These are phyloP conservation scores for Metopia argyrocephala DNA, from an alignment of 2,888 invertebrate genomes.

Conservation along the genomic window DNA sequence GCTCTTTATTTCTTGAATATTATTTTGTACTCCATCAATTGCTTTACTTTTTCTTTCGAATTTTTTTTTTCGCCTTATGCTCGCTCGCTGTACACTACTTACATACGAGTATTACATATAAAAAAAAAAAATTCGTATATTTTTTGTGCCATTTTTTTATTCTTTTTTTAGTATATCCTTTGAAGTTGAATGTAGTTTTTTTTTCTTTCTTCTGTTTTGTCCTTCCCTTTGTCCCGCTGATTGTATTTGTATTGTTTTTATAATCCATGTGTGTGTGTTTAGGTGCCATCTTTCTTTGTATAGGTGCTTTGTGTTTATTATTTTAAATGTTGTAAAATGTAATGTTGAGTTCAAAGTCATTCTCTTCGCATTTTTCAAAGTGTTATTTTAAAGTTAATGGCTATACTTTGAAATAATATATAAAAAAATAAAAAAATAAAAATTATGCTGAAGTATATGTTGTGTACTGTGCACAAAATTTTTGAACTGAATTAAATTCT, in stretches of 20 bases:
- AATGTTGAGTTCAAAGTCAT: conserved; percentile 38
- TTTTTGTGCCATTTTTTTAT: conserved; percentile 4
- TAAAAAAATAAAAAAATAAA: too few relatives aligned
- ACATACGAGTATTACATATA: too few relatives aligned
- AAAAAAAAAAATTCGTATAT: conserved; percentile 27
- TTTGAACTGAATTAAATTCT: background rate
- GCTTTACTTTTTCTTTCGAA: background rate
- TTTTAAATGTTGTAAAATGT: conserved; percentile 27
- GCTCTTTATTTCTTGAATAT: background rate
- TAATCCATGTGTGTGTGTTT: background rate
- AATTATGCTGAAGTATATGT: background rate
- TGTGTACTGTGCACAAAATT: background rate
- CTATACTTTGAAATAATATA: background rate
- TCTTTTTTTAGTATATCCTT: conserved; percentile 35
- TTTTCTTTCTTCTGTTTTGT: conserved; percentile 12
- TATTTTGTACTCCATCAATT: conserved; percentile 33
- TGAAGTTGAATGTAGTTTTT: conserved; percentile 39
- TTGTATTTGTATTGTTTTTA: conserved; percentile 1
- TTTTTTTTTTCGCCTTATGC: background rate
- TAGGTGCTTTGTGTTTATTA: conserved; percentile 14
- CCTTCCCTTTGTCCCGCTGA: background rate
- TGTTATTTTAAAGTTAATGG: conserved; percentile 5
- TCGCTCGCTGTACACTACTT: too few relatives aligned
- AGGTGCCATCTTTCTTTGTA: background rate
- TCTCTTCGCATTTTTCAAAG: background rate